Conservation (phyloP, 2,797 vertebrate genomes). For the Gouania willdenowi region DNA sequence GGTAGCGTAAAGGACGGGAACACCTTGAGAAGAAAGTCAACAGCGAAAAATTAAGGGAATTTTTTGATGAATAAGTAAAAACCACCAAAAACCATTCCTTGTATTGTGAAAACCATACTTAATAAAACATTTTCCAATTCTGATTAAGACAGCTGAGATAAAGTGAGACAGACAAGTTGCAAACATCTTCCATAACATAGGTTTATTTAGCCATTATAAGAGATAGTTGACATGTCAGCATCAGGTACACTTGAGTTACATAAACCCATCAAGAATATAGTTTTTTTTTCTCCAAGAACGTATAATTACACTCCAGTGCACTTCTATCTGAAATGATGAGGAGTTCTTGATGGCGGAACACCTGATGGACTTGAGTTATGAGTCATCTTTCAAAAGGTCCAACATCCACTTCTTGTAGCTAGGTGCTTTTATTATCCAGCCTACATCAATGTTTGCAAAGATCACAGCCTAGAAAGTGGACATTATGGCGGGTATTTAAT, state of each 20-base stretch:
- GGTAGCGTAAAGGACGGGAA: too few species aligned
- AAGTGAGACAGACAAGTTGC: too few species aligned
- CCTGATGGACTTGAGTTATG: conserved; percentile 46
- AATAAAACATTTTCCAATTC: too few species aligned
- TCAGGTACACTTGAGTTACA: conserved; percentile 5
- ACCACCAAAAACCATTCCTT: too few species aligned
- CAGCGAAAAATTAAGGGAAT: too few species aligned
- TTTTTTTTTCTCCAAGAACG: conserved; percentile 8
- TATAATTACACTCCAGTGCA: conserved; percentile 30
- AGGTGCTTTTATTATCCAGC: conserved; percentile 2
- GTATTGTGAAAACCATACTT: too few species aligned
- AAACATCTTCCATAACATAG: too few species aligned
- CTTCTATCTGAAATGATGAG: conserved; percentile 50
- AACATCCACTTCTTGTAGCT: background rate
- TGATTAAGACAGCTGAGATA: too few species aligned
- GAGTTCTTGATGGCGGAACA: conserved; percentile 37
- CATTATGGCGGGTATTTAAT: background rate
- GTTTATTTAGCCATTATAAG: too few species aligned
- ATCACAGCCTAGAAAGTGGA: background rate
- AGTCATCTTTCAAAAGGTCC: conserved; percentile 21
- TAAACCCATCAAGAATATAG: conserved; percentile 11
- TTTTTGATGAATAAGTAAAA: too few species aligned
- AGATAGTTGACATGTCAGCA: background rate
- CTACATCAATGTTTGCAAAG: conserved; percentile 2
- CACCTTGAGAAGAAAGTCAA: too few species aligned